Base-by-base conservation (phyloP, 92 coral and sea anemone genomes). In the Parazoanthus darwini region DNA sequence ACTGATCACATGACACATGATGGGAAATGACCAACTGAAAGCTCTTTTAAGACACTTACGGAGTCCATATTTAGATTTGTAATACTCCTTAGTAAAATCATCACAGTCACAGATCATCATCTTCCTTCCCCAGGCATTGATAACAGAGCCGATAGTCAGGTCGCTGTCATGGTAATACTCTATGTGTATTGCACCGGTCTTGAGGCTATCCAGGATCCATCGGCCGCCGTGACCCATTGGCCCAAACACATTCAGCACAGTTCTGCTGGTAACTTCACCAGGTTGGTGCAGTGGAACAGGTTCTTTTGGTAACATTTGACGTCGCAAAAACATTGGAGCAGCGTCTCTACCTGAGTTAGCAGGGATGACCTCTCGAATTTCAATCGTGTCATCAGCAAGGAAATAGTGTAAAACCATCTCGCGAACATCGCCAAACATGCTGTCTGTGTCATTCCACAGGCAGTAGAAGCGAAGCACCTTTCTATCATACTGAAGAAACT, bases 161-260 rank as follows among this genome's bases (percentile, higher is more conserved):
- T 97, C 99, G 79, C 94, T 91, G 90, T 97, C 99, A 50, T 93
- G 96, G 79, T 95, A 95, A 81, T 95, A 93, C 63, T 95, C 96
- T 59, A 94, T 94, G 75, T 97, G 86, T 8, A 96, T 94, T 79
- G 99, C 99, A 86, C 99, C 99, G 48, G 99, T 96, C 96, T 96
- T 96, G 36, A 96, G 86, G 87, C 99, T 96, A 86, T 96, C 99
- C 22, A 96, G 92, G 82, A 96, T 96, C 98, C 98, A 96, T 82
- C 99, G 80, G 22, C 99, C 99, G 18, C 99, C 99, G 86, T 96
- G 98, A 20, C 98, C 98, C 99, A 96, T 96, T 20, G 98, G 98
- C 29, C 99, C 99, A 93, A 96, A 96, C 56, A 96, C 99, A 91
- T 96, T 96, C 92, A 96, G 48, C 26, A 96, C 99, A 74, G 99